These are phyloP conservation scores for Gavia stellata DNA, from an alignment of 2,113 vertebrate genomes.

Conservation along the genomic window DNA sequence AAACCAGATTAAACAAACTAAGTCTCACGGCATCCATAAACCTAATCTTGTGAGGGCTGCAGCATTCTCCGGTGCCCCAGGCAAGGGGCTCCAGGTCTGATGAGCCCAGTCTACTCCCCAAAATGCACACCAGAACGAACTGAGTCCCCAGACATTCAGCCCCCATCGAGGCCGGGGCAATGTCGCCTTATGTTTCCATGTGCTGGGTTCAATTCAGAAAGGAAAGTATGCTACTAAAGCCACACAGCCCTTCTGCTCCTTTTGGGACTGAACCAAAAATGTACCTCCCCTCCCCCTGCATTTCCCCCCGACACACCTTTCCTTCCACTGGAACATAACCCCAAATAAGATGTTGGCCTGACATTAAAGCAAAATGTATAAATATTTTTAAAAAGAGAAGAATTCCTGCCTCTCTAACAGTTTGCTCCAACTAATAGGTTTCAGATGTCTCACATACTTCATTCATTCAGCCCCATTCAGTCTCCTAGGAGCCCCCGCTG, in stretches of 20 bases:
- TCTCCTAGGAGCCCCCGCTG: slow-evolving; percentile 79
- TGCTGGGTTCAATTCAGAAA: neutral
- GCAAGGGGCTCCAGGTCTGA: neutral
- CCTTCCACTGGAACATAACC: slow-evolving; percentile 64
- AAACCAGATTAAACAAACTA: neutral
- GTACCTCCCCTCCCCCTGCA: slow-evolving; percentile 30
- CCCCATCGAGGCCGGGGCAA: neutral
- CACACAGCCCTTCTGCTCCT: slow-evolving; percentile 8
- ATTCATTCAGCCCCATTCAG: slow-evolving; percentile 79
- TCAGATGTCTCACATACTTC: slow-evolving; percentile 83
- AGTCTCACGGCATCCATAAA: neutral
- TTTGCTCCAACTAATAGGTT: slow-evolving; percentile 79
- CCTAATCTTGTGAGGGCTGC: neutral
- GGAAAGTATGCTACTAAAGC: neutral
- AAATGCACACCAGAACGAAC: neutral
- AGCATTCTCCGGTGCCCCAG: neutral
- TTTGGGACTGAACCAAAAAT: slow-evolving; percentile 16
- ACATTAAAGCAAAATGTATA: slow-evolving; percentile 61
- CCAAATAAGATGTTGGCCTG: slow-evolving; percentile 56
- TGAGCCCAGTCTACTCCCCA: neutral
- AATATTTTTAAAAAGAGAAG: slow-evolving; percentile 65
- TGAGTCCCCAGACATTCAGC: neutral
- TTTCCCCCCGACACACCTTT: slow-evolving; percentile 58
- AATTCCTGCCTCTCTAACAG: slow-evolving; percentile 74
- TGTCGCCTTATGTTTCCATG: neutral